Base-by-base conservation (phyloP, 2,113 vertebrate species). In the Dromas ardeola region DNA sequence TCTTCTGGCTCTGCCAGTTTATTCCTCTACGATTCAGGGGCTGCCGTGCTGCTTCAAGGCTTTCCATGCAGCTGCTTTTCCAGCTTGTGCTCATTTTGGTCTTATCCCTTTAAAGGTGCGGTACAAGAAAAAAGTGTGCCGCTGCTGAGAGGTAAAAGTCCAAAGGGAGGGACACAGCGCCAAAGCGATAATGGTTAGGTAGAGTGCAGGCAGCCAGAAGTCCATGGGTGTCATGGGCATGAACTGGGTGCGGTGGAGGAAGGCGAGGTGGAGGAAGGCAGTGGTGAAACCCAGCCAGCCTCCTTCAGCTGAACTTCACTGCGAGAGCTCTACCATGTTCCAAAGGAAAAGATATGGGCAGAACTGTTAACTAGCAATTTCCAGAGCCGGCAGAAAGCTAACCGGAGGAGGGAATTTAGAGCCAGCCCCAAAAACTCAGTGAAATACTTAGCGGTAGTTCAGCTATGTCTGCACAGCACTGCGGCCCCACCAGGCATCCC, bases 81-180 rank as follows among this genome's bases (percentile, higher is more conserved):
- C 86, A 62, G 42, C 36, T 5, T 2, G 8, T 8, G 83, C 36
- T 19, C 15, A 34, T 80, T 76, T 72, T 15, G 49, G 36, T 18
- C 38, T 90, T 26, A 32, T 13, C 92, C 93, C 86, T 81, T 72
- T 62, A 89, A 78, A 82, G 50, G 50, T 32, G 74, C 66, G 5
- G 70, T 13, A 27, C 30, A 56, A 70, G 95, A 63, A 85, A 79
- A 26, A 91, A 93, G 83, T 36, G 7, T 83, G 88, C 34, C 1
- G 32, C 36, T 43, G 18, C 30, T 25, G 85, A 1, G 18, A 32
- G 95, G 89, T 77, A 3, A 96, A 97, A 98, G 97, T 97, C 95
- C 97, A 52, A 26, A 43, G 82, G 90, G 86, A 89, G 5, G 87
- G 88, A 81, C 38, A 2, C 49, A 15, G 83, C 0, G 17, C 67